A percentile compares a stretch with the other conserved stretches of the same genome.
phyloP scores from a whole-genome alignment of 2,888 invertebrate genomes.

The Cephus pulcher region DNA sequence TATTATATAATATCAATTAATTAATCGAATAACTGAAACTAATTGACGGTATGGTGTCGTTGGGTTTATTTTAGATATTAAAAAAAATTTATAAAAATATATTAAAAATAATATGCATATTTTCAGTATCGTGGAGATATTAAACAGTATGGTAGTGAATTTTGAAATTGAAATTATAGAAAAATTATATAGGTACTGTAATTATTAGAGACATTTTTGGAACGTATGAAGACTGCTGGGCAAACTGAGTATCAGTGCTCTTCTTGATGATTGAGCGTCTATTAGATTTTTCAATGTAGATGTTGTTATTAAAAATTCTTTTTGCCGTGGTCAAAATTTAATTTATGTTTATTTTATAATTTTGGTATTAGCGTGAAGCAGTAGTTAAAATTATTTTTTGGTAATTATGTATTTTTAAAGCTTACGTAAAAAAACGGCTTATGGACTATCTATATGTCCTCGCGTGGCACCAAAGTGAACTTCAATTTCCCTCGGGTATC shows the following conservation, averaged over 20 bases:
- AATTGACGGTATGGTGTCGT: not conserved
- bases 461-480: not conserved
- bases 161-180: not conserved
- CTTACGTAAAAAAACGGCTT: not conserved
- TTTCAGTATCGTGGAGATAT: not conserved
- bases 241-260: too few relatives aligned
- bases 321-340: not conserved
- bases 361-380: not conserved
- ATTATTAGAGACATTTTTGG: too few relatives aligned
- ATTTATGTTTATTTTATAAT: not conserved
- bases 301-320: not conserved
- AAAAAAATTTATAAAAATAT: not conserved
- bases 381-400: not conserved
- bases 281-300: not conserved
- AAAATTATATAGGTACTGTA: not conserved
- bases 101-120: not conserved
- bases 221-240: too few relatives aligned
- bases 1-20: not conserved
- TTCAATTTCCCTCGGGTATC: constrained; percentile 1
- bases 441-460: not conserved
- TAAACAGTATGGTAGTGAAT: not conserved
- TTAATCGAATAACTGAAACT: not conserved
- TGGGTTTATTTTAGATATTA: not conserved
- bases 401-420: not conserved
- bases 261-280: not conserved